A percentile compares a stretch with the other conserved stretches of the same genome.
Evolutionary conservation across 2,888 invertebrate species (phyloP).

Genomic region (Itoplectis maculator): DNA sequence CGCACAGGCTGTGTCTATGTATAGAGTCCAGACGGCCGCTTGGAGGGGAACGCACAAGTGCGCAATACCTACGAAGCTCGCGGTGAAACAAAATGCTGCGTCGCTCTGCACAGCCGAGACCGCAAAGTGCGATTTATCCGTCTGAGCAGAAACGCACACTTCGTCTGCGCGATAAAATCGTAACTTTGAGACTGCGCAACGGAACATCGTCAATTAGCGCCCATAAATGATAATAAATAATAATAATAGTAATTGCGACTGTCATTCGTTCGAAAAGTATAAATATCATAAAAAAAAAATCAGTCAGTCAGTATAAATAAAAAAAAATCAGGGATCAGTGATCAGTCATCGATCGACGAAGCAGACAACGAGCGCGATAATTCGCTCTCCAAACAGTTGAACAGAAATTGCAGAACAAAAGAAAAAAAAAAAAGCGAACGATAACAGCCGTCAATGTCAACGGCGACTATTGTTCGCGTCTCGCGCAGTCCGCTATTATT

Average conservation of each 20-base stretch:
- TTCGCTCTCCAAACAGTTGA: constrained; percentile 18
- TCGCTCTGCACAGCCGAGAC: background rate
- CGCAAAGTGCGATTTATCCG: constrained; percentile 50
- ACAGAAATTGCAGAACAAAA: background rate
- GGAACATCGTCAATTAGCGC: background rate
- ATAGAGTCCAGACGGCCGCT: constrained; percentile 2
- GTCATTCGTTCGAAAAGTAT: background rate
- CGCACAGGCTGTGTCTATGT: constrained; percentile 28
- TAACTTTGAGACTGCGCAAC: background rate
- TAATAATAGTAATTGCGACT: background rate
- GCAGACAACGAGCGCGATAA: background rate
- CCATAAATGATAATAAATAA: background rate
- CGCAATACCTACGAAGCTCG: constrained; percentile 63
- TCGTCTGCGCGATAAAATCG: background rate
- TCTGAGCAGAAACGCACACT: constrained; percentile 14
- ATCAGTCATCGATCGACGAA: too few relatives aligned
- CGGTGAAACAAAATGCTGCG: constrained; percentile 27
- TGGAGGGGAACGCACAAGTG: constrained; percentile 54
- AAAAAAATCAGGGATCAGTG: too few relatives aligned
- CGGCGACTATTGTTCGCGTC: constrained; percentile 19
- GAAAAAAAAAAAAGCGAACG: background rate
- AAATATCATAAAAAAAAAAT: background rate
- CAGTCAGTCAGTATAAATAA: background rate
- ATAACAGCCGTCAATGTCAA: constrained; percentile 56
- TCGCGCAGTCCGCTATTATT: background rate